phyloP scores from a whole-genome alignment of 2,797 vertebrate genomes.

The Pangasius sanitwongsei region DNA sequence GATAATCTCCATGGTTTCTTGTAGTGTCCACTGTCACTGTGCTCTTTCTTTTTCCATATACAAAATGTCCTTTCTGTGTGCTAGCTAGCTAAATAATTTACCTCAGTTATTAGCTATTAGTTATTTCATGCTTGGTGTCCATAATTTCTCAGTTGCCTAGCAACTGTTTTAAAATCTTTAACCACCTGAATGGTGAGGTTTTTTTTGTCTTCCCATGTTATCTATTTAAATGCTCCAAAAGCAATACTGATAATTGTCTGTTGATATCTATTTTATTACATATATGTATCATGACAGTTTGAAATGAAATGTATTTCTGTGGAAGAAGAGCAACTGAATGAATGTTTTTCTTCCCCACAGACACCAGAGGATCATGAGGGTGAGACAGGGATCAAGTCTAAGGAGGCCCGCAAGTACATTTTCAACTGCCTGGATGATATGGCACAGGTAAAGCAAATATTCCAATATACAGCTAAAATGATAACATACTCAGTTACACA shows the following conservation, averaged over 20 bases:
- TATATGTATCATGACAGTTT: background rate
- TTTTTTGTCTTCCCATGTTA: background rate
- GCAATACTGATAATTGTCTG: background rate
- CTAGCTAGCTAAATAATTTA: conserved; percentile 29
- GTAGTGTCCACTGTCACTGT: background rate
- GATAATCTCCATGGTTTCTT: background rate
- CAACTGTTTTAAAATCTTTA: background rate
- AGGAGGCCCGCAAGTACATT: conserved; percentile 99
- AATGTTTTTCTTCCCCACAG: conserved; percentile 69
- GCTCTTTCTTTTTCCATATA: background rate
- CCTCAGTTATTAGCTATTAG: conserved; percentile 11
- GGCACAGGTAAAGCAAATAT: conserved; percentile 85
- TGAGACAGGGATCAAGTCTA: conserved; percentile 98
- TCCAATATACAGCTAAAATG: background rate
- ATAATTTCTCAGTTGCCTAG: conserved; percentile 12
- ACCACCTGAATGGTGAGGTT: background rate
- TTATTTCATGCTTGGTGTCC: conserved; percentile 3
- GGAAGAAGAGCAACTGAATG: background rate
- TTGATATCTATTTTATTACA: background rate
- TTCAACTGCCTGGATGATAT: conserved; percentile 99
- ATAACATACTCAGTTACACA: background rate
- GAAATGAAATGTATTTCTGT: conserved; percentile 1
- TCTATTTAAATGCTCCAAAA: background rate
- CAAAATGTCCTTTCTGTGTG: conserved; percentile 14
- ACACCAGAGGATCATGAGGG: conserved; percentile 96